Base-by-base conservation (phyloP, 2,797 vertebrate species). In the Melanotaenia boesemani region DNA sequence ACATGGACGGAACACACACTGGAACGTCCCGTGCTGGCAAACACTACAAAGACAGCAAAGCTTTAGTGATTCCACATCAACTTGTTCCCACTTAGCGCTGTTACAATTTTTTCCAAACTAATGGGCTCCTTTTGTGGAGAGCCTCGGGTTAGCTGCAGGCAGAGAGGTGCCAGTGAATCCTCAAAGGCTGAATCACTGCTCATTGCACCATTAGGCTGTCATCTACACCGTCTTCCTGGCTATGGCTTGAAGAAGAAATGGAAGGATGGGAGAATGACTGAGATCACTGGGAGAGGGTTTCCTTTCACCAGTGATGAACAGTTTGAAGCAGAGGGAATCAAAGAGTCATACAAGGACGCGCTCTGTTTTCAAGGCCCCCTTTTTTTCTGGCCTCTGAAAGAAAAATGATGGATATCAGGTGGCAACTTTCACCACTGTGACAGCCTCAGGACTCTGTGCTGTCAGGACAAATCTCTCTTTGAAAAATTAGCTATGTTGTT, bases 11-110 rank as follows among this genome's bases (percentile, higher is more conserved):
- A 97, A 97, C 64, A 83, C 79, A 67, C 98, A 99, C 85, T 96
- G 97, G 89, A 99, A 99, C 0, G 94, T 95, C 63, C 98, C 97
- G 0, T 92, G 96, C 70, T 95, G 96, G 93, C 98, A 99, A 63
- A 97, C 56, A 18, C 98, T 99, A 91, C 87, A 91, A 96, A 95
- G 90, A 93, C 10, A 85, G 39, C 76, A 80, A 50, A 75, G 82
- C 72, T 15, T 75, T 59, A 85, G 76, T 28, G 57, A 87, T 78
- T 90, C 76, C 28, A 52, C 78, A 74, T 75, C 85, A 85, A 88
- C 84, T 82, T 82, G 80, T 88, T 88, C 78, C 86, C 89, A 90
- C 79, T 90, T 87, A 85, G 77, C 32, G 56, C 44, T n/a, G 69
- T 56, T 75, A 57, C 71, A n/a, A 66, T 80, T 82, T 72, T 68